Base-by-base conservation (phyloP, 2,888 invertebrate genomes). In the Luffia ferchaultella region DNA sequence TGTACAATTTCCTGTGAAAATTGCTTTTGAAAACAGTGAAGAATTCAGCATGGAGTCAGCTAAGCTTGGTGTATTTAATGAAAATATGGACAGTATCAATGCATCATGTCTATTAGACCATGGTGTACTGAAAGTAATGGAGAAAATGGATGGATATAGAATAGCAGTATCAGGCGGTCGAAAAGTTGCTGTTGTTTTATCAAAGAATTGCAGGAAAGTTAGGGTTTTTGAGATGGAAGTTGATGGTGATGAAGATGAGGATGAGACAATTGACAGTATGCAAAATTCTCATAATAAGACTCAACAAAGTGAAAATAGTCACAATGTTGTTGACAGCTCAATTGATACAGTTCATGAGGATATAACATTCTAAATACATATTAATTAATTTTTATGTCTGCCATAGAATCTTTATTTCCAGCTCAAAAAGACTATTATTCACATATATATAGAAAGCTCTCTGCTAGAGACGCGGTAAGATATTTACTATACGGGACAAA, bases 201-300 rank as follows among this genome's bases (percentile, higher is more conserved):
- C 93, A 16, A 91, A 93, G 59, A 93, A 88, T 60, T 83, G 85
- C 50, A 88, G 93, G 53, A 92, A 94, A 69, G 92, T 97, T 44
- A 86, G 94, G 54, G 86, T 96, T 46, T 93, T 93, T 67, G 95
- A 97, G 72, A 96, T 96, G 90, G 97, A 97, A 79, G 92, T 91
- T 0, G 96, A 96, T 65, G 96, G 95, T 18, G 94, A 94, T 52
- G 96, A 97, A 55, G 96, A 95, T 50, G 92, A 92, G 41, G 92
- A 92, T 49, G 86, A 84, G 51, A 76, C 76, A n/a, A 62, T 83
- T 17, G 84, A 85, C 49, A 73, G 69, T 2, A 83, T 83, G 41
- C 73, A 78, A 20, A 73, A 73, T 49, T 82, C 80, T 18, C 65
- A 57, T 72, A 52, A 63, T 61, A 50, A 67, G 64, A 50, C 69